A percentile compares a stretch with the other conserved stretches of the same genome.
These are phyloP conservation scores for Catharus bicknelli DNA, from an alignment of 2,113 vertebrate species.

Conservation along the genomic window DNA sequence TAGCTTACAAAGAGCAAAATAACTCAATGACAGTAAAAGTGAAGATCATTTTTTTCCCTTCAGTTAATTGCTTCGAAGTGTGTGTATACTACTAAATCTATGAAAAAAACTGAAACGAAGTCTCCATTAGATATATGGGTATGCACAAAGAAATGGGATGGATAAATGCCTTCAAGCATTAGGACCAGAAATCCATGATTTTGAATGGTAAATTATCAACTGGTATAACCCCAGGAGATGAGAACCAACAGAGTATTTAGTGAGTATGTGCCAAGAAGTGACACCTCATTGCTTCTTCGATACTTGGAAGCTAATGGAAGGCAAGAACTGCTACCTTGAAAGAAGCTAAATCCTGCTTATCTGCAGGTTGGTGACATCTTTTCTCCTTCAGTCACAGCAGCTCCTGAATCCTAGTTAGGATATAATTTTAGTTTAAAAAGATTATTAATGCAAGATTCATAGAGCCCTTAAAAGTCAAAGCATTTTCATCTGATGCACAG, in stretches of 20 bases:
- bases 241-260: background rate
- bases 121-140: background rate
- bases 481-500: accelerated
- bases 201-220: background rate
- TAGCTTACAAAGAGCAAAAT: background rate
- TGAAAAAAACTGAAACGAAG: background rate
- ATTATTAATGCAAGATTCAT: accelerated
- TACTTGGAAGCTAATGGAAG: background rate
- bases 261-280: background rate
- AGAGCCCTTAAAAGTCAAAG: background rate
- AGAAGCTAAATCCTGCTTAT: background rate
- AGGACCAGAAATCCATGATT: background rate
- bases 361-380: background rate
- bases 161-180: background rate
- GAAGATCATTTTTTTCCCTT: background rate
- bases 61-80: background rate
- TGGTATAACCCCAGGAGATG: background rate
- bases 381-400: background rate
- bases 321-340: background rate
- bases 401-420: background rate
- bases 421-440: background rate
- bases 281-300: background rate
- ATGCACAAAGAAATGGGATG: background rate
- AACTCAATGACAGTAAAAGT: background rate
- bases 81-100: background rate